phyloP scores from a whole-genome alignment of 2,888 invertebrate genomes.

The Eristalis pertinax region DNA sequence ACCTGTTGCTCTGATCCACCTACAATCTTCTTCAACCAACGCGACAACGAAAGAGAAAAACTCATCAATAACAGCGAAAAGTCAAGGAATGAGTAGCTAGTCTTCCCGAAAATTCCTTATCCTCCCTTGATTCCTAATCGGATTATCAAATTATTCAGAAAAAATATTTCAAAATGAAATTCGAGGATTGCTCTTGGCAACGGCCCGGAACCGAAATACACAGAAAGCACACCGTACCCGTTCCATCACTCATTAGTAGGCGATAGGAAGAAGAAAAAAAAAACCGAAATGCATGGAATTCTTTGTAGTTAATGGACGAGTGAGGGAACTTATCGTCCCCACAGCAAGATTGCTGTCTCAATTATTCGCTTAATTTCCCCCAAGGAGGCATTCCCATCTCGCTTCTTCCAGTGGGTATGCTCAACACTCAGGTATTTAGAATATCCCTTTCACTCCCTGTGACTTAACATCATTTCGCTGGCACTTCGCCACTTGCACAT shows the following conservation, averaged over 20 bases:
- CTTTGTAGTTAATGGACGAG: not conserved
- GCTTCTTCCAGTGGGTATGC: not conserved
- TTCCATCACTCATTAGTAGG: not conserved
- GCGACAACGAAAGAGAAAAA: not conserved
- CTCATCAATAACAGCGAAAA: not conserved
- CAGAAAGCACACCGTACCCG: not conserved
- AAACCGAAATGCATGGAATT: not conserved
- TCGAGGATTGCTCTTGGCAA: not conserved
- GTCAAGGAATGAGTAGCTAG: not conserved
- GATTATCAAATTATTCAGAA: not conserved
- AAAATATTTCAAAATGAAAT: not conserved
- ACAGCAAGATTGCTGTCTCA: not conserved
- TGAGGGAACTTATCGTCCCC: not conserved
- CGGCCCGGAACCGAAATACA: not conserved
- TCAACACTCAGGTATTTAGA: conserved; percentile 19
- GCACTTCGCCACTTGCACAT: conserved; percentile 9
- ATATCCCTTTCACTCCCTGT: not conserved
- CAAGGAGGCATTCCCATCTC: conserved; percentile 1
- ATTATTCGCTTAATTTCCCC: conserved; percentile 37
- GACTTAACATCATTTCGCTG: conserved; percentile 8
- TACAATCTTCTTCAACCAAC: not conserved
- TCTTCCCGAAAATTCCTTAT: not conserved
- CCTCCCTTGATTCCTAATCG: not conserved
- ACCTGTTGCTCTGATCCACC: too few relatives aligned
- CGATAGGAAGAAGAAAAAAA: not conserved